phyloP scores from a whole-genome alignment of 1,140 invertebrate species.

The Myzus persicae region DNA sequence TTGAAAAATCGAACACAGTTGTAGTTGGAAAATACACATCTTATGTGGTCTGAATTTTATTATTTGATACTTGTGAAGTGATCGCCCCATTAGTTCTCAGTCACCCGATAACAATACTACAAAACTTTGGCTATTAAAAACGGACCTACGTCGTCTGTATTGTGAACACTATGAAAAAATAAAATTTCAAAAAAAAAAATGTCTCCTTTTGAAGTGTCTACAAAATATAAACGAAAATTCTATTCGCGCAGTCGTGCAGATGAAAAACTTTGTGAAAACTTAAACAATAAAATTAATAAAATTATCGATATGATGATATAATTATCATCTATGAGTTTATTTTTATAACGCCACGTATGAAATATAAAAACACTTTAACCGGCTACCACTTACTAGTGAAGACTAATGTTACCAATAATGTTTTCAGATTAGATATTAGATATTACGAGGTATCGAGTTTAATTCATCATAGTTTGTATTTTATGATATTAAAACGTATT shows the following conservation, averaged over 20 bases:
- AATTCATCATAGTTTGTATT: no score
- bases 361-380: background rate
- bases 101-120: background rate
- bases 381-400: no score
- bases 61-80: background rate
- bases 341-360: background rate
- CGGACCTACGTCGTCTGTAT: background rate
- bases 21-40: background rate
- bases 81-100: background rate
- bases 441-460: no score
- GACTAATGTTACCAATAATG: no score
- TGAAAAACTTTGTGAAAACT: background rate
- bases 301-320: background rate
- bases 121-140: constrained; percentile 4
- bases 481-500: no score
- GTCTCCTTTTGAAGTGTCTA: background rate
- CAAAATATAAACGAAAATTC: background rate
- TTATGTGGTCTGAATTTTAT: constrained; percentile 3
- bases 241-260: background rate
- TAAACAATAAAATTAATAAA: background rate
- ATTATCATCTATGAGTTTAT: background rate
- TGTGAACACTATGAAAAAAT: background rate
- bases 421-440: no score
- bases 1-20: background rate
- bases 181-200: background rate